Evolutionary conservation across 2,888 invertebrate genomes (phyloP).

Genomic region (Drosophila greeni): DNA sequence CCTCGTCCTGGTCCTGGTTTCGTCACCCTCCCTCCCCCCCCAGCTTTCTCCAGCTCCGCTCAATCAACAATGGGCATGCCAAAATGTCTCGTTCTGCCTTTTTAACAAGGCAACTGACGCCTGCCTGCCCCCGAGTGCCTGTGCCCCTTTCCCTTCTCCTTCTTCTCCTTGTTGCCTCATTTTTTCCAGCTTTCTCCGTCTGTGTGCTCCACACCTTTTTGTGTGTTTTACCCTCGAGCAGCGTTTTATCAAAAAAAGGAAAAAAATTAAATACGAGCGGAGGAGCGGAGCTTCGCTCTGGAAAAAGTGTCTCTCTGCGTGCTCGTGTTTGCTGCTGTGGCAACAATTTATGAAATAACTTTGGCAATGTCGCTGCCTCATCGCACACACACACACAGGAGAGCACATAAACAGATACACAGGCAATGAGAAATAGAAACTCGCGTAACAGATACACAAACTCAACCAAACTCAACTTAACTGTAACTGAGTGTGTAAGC

Average conservation of each 20-base stretch:
- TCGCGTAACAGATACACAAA: slow-evolving; percentile 70
- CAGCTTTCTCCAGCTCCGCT: neutral
- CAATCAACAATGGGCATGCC: slow-evolving; percentile 59
- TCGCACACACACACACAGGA: slow-evolving; percentile 9
- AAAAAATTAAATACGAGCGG: slow-evolving; percentile 4
- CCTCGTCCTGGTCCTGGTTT: neutral
- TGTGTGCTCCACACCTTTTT: slow-evolving; percentile 30
- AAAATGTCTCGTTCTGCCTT: slow-evolving; percentile 61
- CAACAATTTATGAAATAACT: slow-evolving; percentile 74
- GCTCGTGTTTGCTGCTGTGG: slow-evolving; percentile 63
- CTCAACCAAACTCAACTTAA: slow-evolving; percentile 53
- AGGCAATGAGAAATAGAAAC: slow-evolving; percentile 61
- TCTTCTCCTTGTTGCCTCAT: neutral
- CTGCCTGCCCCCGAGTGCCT: slow-evolving; percentile 15
- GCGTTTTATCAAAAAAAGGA: slow-evolving; percentile 29
- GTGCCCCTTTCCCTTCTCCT: neutral
- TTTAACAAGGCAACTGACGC: slow-evolving; percentile 59
- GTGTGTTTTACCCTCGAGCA: slow-evolving; percentile 28
- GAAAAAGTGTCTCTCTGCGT: slow-evolving; percentile 10
- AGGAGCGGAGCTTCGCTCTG: slow-evolving; percentile 4
- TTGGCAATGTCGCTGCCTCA: slow-evolving; percentile 51
- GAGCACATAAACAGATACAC: slow-evolving; percentile 14
- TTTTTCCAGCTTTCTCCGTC: slow-evolving; percentile 3
- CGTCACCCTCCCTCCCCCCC: neutral
- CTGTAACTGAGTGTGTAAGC: slow-evolving; percentile 69